Evolutionary conservation across 2,113 vertebrate species (phyloP), one percentile per base, ranked within the genome.

Genomic region (Coregonus clupeaformis): DNA sequence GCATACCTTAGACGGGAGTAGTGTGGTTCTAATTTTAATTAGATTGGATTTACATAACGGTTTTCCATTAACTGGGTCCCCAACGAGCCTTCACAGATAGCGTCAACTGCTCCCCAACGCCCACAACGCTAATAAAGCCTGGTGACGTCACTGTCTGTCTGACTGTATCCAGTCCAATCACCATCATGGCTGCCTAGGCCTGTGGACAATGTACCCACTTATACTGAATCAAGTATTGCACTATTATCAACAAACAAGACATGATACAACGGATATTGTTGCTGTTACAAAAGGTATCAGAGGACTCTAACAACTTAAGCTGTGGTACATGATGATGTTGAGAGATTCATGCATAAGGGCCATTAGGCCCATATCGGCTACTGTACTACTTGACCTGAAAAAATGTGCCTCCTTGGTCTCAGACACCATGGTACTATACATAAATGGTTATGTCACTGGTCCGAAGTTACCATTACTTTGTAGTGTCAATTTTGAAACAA

Each of bases 41-140:
- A 86, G 86, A 84, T 75, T 87, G 82, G 84, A 89, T 91, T 92
- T 91, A 85, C 86, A 88, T 91, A 90, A 92, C 67, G 69, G 84
- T 86, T 89, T 86, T 80, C 84, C 84, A 89, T 90, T 92, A 91
- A 82, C 78, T 55, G n/a, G 68, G 5, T 90, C 88, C 80, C 84
- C 7, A 9, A 77, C 68, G 86, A 90, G 83, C 79, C 47, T 74
- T 68, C 45, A 47, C 77, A 81, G 82, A 47, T 76, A 81, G 82
- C 3, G 55, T 77, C 84, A 88, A 90, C 78, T 81, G 80, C 72
- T 83, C 71, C 80, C 82, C 59, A 25, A 67, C 76, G 47, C 72
- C 77, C 79, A 66, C 20, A 60, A 68, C 49, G 65, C 79, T 79
- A 83, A 64, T 36, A 74, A 77, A 47, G 16, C 6, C 63, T n/a